These are phyloP conservation scores for Acrocephalus arundinaceus DNA, from an alignment of 2,113 vertebrate genomes.

Conservation along the genomic window DNA sequence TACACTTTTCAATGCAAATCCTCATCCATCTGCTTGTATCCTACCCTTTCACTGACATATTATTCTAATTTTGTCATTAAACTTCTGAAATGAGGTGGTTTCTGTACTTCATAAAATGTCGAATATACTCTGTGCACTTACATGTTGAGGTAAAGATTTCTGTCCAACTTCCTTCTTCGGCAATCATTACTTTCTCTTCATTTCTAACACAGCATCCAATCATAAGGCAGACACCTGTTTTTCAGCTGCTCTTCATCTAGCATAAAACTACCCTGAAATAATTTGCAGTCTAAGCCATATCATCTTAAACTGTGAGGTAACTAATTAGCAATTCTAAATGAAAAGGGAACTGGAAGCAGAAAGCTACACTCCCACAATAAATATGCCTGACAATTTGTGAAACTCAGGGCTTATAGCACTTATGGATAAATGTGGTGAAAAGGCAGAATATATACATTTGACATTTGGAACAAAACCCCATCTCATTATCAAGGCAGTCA, in stretches of 20 bases:
- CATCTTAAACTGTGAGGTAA: constrained; percentile 26
- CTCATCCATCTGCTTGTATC: background rate
- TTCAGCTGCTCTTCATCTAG: constrained; percentile 15
- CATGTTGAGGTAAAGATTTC: background rate
- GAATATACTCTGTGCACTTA: background rate
- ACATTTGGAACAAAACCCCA: background rate
- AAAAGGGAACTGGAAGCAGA: constrained; percentile 19
- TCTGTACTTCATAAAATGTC: background rate
- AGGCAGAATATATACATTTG: background rate
- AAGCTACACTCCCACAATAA: constrained; percentile 17
- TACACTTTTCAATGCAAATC: background rate
- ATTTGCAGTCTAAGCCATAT: background rate
- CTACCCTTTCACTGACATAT: background rate
- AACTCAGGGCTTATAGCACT: background rate
- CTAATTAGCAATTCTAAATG: constrained; percentile 33
- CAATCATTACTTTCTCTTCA: background rate
- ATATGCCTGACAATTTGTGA: constrained; percentile 25
- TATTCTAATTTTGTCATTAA: background rate
- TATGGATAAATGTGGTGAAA: background rate
- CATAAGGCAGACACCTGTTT: constrained; percentile 7
- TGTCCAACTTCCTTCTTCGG: background rate
- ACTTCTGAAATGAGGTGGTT: background rate
- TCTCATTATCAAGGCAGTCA: background rate
- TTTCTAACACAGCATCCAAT: background rate
- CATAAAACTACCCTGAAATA: background rate